phyloP scores from a whole-genome alignment of 2,113 vertebrate species.

The Vidua macroura region DNA sequence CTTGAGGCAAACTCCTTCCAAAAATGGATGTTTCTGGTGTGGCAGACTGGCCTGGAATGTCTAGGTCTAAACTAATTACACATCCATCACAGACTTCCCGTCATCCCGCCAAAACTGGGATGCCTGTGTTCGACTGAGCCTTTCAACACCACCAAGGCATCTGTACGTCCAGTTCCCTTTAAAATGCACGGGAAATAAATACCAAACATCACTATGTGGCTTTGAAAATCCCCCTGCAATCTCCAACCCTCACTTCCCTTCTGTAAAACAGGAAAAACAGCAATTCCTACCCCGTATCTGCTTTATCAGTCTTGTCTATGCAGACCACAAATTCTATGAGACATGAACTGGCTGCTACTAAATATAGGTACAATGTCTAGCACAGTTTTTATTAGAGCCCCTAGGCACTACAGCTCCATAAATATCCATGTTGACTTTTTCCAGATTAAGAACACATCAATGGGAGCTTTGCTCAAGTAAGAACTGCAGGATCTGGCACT shows the following conservation, averaged over 20 bases:
- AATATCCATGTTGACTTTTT: constrained; percentile 65
- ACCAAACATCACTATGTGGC: background rate
- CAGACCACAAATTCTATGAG: constrained; percentile 56
- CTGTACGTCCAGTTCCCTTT: background rate
- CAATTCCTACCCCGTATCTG: constrained; percentile 25
- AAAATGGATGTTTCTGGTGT: constrained; percentile 17
- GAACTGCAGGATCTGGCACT: constrained; percentile 47
- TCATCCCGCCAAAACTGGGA: background rate
- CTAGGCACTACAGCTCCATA: constrained; percentile 55
- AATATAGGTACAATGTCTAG: constrained; percentile 61
- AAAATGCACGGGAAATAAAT: constrained; percentile 9
- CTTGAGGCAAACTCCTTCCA: background rate
- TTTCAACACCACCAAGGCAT: constrained; percentile 13
- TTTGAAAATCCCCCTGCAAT: constrained; percentile 21
- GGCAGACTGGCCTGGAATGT: constrained; percentile 28
- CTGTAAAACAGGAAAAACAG: constrained; percentile 37
- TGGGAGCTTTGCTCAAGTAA: constrained; percentile 42
- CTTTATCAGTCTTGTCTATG: constrained; percentile 55
- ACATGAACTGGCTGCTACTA: constrained; percentile 54
- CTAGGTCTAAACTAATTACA: constrained; percentile 48
- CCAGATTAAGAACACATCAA: constrained; percentile 63
- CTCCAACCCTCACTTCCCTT: background rate
- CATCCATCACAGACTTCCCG: background rate
- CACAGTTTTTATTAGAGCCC: constrained; percentile 51
- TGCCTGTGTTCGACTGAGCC: background rate